phyloP scores from a whole-genome alignment of 64 coral and sea anemone species.

The Exaiptasia diaphana region DNA sequence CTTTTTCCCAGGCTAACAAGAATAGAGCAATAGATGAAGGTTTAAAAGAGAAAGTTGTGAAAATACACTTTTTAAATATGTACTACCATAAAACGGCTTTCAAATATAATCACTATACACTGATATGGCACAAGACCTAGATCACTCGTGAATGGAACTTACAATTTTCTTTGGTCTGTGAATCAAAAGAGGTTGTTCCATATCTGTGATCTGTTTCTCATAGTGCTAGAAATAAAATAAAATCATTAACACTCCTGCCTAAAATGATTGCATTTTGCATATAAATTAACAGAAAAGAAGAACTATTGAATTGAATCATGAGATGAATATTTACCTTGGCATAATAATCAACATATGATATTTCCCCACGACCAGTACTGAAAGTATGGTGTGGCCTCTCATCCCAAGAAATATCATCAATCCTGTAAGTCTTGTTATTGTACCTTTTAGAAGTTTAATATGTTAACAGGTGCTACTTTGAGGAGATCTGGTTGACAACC shows the following conservation, averaged over 20 bases:
- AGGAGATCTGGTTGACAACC: no score
- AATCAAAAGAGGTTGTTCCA: slow-evolving; percentile 68
- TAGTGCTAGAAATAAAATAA: slow-evolving; percentile 20
- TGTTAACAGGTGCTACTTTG: no score
- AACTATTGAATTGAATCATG: no score
- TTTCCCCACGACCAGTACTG: slow-evolving; percentile 5
- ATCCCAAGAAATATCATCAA: slow-evolving; percentile 81
- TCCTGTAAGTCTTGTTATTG: slow-evolving; percentile 71
- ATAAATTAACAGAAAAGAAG: background rate
- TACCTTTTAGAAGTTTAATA: no score
- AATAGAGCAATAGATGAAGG: no score
- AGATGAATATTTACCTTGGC: slow-evolving; percentile 37
- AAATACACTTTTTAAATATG: no score
- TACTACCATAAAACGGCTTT: no score
- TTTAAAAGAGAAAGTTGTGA: no score
- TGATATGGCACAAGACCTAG: no score
- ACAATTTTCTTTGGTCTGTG: slow-evolving; percentile 61
- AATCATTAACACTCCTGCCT: background rate
- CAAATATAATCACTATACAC: no score
- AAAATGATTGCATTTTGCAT: background rate
- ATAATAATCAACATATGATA: slow-evolving; percentile 61
- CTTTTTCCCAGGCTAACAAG: slow-evolving; percentile 39
- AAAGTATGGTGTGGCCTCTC: slow-evolving; percentile 20
- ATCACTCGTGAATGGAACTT: slow-evolving; percentile 1
- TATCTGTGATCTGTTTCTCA: slow-evolving; percentile 33